Evolutionary conservation across 2,113 vertebrate genomes (phyloP).

Genomic region (Microtus pennsylvanicus): DNA sequence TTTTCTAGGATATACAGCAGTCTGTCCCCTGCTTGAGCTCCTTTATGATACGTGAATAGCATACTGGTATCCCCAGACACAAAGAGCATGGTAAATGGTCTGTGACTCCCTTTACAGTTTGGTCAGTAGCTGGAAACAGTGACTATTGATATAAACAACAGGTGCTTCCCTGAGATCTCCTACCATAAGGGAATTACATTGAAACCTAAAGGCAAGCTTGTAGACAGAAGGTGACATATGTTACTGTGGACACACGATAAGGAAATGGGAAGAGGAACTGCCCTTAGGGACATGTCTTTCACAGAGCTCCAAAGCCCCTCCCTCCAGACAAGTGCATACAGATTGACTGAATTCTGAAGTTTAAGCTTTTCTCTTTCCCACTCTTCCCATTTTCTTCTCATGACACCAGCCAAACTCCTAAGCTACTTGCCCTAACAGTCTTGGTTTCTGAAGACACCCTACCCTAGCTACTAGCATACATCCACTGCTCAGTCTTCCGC

Average conservation of each 20-base stretch:
- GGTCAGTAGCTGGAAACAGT: neutral
- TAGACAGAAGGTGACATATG: neutral
- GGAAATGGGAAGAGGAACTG: neutral
- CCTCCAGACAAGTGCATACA: neutral
- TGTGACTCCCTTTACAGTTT: neutral
- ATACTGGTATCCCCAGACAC: neutral
- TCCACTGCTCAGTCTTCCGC: neutral
- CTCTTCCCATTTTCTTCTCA: neutral
- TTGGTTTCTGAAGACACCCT: neutral
- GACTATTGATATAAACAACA: neutral
- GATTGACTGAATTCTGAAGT: neutral
- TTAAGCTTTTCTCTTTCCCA: neutral
- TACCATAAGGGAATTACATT: neutral
- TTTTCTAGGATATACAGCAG: neutral
- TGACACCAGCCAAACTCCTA: neutral
- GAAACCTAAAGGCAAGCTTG: neutral
- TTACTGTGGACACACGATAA: neutral
- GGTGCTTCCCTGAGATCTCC: neutral
- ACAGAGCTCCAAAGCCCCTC: neutral
- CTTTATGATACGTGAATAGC: neutral
- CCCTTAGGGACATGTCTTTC: neutral
- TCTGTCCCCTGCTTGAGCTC: neutral
- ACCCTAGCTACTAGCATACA: neutral
- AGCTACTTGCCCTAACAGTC: neutral
- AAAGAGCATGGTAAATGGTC: no score